Evolutionary conservation across 1,140 invertebrate genomes (phyloP), one percentile per base, ranked within the genome.

Genomic region (Maniola jurtina): DNA sequence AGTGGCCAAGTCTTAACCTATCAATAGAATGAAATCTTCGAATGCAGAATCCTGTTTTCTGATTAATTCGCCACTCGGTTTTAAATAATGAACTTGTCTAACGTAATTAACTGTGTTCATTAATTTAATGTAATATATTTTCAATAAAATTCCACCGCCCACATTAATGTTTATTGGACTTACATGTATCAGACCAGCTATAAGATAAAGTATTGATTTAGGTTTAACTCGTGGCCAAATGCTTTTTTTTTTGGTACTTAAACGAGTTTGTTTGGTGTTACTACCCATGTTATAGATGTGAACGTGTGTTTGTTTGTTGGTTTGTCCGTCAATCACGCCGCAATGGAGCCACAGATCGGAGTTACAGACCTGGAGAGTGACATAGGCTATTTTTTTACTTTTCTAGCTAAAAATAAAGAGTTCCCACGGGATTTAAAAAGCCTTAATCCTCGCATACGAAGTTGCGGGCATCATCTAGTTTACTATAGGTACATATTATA

Each of bases 71-170:
- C 55, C 55, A 57, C 55, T 57, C 55, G 55, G 55, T 14, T 14
- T 16, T 54, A 42, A 63, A 54, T 63, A 63, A 63, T 63, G 48
- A 63, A 54, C 47, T 40, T 63, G 50, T 42, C 52, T 54, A 54
- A 55, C 15, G 50, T 63, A 63, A 63, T 63, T 63, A 63, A 54
- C 48, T 55, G 15, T 40, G 35, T 36, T 54, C 35, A 63, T 63
- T 63, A 63, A 54, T 63, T 52, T 63, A 63, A 63, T 63, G 50
- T 63, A 55, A 63, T 63, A 63, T 38, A 54, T 55, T 63, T 63
- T 40, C 61, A 54, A 63, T 63, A 54, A 54, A 63, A 63, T 55
- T 40, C 52, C 61, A 35, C 61, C 61, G 61, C 61, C 61, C 61
- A 63, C 61, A 36, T 34, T 63, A 15, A 40, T 61, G 60, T 50